Evolutionary conservation across 2,797 vertebrate genomes (phyloP).

Genomic region (Pseudochromis fuscus): DNA sequence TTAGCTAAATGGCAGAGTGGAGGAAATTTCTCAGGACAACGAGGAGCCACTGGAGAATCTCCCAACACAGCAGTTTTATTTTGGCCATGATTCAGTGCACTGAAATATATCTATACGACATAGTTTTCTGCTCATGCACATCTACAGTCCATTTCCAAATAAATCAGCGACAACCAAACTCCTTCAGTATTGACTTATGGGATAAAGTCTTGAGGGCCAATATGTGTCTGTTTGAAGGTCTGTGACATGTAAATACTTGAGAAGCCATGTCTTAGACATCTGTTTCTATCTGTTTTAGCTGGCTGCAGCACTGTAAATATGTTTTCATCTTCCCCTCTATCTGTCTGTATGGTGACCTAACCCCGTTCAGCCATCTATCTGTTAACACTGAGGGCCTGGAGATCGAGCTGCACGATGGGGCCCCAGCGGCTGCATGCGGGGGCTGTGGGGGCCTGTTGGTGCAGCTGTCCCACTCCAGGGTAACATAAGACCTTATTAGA

Average conservation of each 20-base stretch:
- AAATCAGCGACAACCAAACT: constrained; percentile 7
- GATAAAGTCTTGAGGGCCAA: not conserved
- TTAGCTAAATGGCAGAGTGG: not conserved
- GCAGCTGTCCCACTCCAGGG: constrained; percentile 90
- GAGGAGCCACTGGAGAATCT: not conserved
- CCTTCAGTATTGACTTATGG: not conserved
- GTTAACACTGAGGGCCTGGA: constrained; percentile 84
- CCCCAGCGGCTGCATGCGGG: constrained; percentile 71
- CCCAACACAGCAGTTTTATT: not conserved
- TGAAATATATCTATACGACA: not conserved
- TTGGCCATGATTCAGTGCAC: not conserved
- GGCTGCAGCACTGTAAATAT: constrained; percentile 55
- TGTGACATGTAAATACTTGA: constrained; percentile 33
- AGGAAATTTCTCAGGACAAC: not conserved
- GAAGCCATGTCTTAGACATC: constrained; percentile 29
- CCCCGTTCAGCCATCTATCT: constrained; percentile 82
- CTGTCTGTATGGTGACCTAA: constrained; percentile 57
- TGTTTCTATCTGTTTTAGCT: constrained; percentile 48
- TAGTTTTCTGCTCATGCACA: not conserved
- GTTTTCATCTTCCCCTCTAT: constrained; percentile 57
- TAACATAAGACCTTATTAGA: constrained; percentile 93
- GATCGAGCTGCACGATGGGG: constrained; percentile 67
- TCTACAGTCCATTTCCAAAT: not conserved
- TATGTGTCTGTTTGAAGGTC: constrained; percentile 3
- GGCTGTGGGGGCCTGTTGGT: constrained; percentile 79